Evolutionary conservation across 2,113 vertebrate species (phyloP), one percentile per base, ranked within the genome.

Genomic region (Pterocles gutturalis): DNA sequence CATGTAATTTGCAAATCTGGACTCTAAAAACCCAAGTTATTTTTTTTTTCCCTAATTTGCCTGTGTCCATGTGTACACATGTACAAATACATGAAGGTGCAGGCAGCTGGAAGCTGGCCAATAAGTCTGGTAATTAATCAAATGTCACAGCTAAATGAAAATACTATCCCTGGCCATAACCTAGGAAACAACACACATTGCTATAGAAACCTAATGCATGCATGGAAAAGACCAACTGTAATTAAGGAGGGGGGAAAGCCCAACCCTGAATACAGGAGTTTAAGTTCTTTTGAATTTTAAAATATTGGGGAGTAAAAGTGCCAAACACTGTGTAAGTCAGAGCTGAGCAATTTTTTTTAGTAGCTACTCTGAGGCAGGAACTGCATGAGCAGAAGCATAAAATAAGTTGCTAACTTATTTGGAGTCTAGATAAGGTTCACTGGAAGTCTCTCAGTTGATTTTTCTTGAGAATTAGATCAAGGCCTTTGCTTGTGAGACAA

Each of bases 61-160:
- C 53, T n/a, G 9, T 26, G 58, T 45, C 15, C 0, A 0, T 80
- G 53, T 43, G 29, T 62, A 36, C 13, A 19, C 33, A 28, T 25
- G 18, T 51, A 45, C 12, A 64, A n/a, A 57, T 55, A 34, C 55
- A 86, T 41, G 26, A 13, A 61, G 13, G 28, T 55, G 43, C 36
- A 75, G 43, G 24, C 34, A 45, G 70, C 53, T 94, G 70, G 34
- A 79, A 80, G 41, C 28, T 54, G 28, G 33, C 41, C 64, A 80
- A 7, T 45, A 62, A 75, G 78, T 85, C 85, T 85, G 16, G 8
- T 51, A 36, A 54, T 55, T 71, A 87, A 94, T 86, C 41, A 87
- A 67, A 79, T 79, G 45, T 43, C 92, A 76, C 66, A 83, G 26
- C 34, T 33, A 64, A 82, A 69, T 60, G 41, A 91, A 85, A 85